phyloP scores from a whole-genome alignment of 2,797 vertebrate genomes.

The Lutjanus argentimaculatus region DNA sequence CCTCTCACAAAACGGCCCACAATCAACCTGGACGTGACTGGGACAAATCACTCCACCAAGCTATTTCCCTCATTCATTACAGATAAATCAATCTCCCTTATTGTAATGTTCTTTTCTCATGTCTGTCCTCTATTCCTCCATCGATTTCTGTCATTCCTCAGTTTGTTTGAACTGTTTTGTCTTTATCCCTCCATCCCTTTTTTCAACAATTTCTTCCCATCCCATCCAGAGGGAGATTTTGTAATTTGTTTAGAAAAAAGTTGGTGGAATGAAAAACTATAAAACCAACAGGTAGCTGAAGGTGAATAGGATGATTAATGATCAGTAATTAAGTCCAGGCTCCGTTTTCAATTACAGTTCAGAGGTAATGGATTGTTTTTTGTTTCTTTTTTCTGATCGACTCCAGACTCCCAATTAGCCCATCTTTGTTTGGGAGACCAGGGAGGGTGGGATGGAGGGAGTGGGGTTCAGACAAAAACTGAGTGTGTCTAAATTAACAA shows the following conservation, averaged over 20 bases:
- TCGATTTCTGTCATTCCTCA: slow-evolving; percentile 65
- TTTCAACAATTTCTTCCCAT: slow-evolving; percentile 31
- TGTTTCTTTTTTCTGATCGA: slow-evolving; percentile 40
- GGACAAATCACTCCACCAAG: slow-evolving; percentile 50
- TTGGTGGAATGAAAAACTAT: slow-evolving; percentile 46
- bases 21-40: slow-evolving; percentile 51
- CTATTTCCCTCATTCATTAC: slow-evolving; percentile 71
- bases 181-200: slow-evolving; percentile 49
- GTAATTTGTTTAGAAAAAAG: slow-evolving; percentile 44
- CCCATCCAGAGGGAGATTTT: slow-evolving; percentile 36
- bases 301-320: slow-evolving; percentile 61
- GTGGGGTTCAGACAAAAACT: slow-evolving; percentile 3
- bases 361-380: slow-evolving; percentile 62
- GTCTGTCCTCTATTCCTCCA: slow-evolving; percentile 54
- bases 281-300: slow-evolving; percentile 29
- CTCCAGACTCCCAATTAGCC: slow-evolving; percentile 69
- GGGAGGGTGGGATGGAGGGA: background rate
- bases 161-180: slow-evolving; percentile 51
- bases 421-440: slow-evolving; percentile 46
- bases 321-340: slow-evolving; percentile 63
- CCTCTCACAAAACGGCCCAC: slow-evolving; percentile 42
- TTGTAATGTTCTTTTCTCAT: slow-evolving; percentile 59
- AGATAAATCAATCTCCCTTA: slow-evolving; percentile 70
- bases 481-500: slow-evolving; percentile 37
- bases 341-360: slow-evolving; percentile 73